A percentile compares a stretch with the other conserved stretches of the same genome.
phyloP scores from a whole-genome alignment of 2,113 vertebrate species.

The Cygnus atratus region DNA sequence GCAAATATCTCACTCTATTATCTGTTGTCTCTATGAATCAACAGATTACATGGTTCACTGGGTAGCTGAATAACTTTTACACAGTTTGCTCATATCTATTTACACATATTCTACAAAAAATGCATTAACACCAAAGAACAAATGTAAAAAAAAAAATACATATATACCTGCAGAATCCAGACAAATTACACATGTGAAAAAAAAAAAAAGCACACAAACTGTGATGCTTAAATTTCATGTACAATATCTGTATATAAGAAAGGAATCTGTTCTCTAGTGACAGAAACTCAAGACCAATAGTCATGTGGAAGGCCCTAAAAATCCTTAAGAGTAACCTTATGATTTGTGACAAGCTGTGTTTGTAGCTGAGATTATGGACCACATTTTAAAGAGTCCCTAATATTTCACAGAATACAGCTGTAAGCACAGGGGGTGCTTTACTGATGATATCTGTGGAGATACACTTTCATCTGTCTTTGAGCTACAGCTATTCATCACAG shows the following conservation, averaged over 20 bases:
- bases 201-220: not conserved
- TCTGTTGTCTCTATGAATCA: slow-evolving; percentile 84
- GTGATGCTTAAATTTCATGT: not conserved
- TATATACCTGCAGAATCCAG: slow-evolving; percentile 36
- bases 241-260: not conserved
- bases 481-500: not conserved
- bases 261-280: not conserved
- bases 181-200: slow-evolving; percentile 59
- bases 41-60: slow-evolving; percentile 85
- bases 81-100: slow-evolving; percentile 85
- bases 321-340: not conserved
- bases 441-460: not conserved
- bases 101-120: slow-evolving; percentile 79
- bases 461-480: not conserved
- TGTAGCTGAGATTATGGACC: not conserved
- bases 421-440: not conserved
- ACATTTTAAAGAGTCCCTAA: not conserved
- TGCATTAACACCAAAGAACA: slow-evolving; percentile 79
- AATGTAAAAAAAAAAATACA: slow-evolving; percentile 45
- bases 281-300: not conserved
- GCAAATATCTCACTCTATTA: slow-evolving; percentile 87
- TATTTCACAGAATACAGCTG: not conserved
- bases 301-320: not conserved
- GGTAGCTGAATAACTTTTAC: slow-evolving; percentile 82
- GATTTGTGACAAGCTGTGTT: not conserved